A percentile compares a stretch with the other conserved stretches of the same genome.
phyloP scores from a whole-genome alignment of 2,797 vertebrate species.

The Chiloscyllium punctatum region DNA sequence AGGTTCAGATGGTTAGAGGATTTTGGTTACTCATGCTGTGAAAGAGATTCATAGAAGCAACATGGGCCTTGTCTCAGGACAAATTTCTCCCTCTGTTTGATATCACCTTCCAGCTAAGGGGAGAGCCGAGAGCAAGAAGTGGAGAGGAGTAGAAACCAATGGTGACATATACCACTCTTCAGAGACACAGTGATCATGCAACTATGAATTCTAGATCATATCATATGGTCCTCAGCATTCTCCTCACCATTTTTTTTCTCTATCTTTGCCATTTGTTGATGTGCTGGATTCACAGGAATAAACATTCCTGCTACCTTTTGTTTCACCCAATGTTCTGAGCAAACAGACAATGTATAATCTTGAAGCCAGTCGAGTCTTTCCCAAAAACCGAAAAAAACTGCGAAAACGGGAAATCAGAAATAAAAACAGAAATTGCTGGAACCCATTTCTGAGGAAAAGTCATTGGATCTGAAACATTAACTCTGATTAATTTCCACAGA shows the following conservation, averaged over 20 bases:
- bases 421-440: too few species aligned
- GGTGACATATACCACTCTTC: not conserved
- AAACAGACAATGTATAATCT: not conserved
- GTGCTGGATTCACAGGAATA: not conserved
- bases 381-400: too few species aligned
- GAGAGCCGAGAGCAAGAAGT: too few species aligned
- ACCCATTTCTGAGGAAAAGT: too few species aligned
- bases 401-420: too few species aligned
- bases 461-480: too few species aligned
- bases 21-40: not conserved
- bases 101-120: too few species aligned
- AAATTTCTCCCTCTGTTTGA: not conserved
- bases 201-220: not conserved
- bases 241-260: not conserved
- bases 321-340: not conserved
- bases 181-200: not conserved
- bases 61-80: not conserved
- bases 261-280: not conserved
- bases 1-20: not conserved
- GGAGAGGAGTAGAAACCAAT: not conserved
- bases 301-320: not conserved
- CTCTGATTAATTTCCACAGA: too few species aligned
- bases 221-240: not conserved
- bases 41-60: not conserved
- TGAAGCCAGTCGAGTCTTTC: not conserved